Base-by-base conservation (phyloP, 1,140 invertebrate genomes). In the Lepidurus packardi region DNA sequence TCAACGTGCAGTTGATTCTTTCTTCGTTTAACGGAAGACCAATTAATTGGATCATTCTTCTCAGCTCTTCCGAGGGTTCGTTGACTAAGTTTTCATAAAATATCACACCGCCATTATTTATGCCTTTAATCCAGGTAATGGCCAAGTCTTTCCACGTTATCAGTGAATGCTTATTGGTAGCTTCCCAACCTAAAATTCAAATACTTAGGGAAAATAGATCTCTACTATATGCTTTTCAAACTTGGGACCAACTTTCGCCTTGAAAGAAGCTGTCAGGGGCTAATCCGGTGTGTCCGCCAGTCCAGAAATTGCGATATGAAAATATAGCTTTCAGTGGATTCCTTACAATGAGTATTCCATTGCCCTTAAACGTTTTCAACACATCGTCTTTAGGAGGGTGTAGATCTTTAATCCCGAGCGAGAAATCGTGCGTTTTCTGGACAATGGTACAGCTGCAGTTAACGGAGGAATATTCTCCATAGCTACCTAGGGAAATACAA, bases 341-440 rank as follows among this genome's bases (percentile, higher is more conserved):
- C 8, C 34, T 45, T 13, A 77, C 7, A 3, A 77, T 77, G 16
- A 44, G 21, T 24, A 77, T 77, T 16, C 44, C 76, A 53, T 53
- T 77, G 34, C 34, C 7, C n/a, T 44, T 4, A 77, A 65, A 65
- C 7, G 0, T 4, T 1, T 65, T 65, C 21, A 65, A 8, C 16
- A 13, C 53, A n/a, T 65, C n/a, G 53, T 65, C 53, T 21, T 7
- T 65, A 7, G 8, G 9, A 65, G 11, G 16, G 43, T 53, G 43
- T 11, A 42, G 25, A 9, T 13, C 1, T 4, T 11, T 9, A 6
- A 13, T 42, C 11, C 24, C 41, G 4, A n/a, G 42, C 0, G 80
- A 75, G 73, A 80, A 80, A 10, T 80, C 80, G 79, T 85, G 85
- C 0, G 82, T 82, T 79, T 85, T 85, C 79, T 85, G 84, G 0